These are phyloP conservation scores for Mesorhabditis spiculigera DNA, from an alignment of 2,888 invertebrate species.

Conservation along the genomic window DNA sequence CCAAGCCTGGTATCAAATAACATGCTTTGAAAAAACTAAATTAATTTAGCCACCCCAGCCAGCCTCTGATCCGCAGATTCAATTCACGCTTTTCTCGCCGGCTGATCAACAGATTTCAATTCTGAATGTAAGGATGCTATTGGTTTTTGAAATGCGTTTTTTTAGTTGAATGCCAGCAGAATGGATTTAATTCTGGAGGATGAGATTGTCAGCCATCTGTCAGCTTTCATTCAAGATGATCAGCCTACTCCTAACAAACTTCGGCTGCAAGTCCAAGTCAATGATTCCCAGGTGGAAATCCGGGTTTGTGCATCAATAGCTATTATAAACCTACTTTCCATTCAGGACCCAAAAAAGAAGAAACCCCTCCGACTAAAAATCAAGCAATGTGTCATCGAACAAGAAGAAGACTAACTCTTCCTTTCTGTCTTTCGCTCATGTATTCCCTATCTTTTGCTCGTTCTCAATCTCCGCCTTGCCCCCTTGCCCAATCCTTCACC, in stretches of 20 bases:
- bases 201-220: conserved; percentile 42
- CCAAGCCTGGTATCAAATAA: not conserved
- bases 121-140: not conserved
- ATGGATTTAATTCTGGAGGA: conserved; percentile 26
- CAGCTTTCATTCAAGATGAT: conserved; percentile 41
- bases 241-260: conserved; percentile 31
- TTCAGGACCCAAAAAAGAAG: conserved; percentile 30
- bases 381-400: conserved; percentile 29
- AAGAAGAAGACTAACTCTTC: conserved; percentile 27
- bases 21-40: not conserved
- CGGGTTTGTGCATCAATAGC: conserved; percentile 19
- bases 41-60: not conserved
- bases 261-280: conserved; percentile 25
- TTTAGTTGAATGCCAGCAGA: not conserved
- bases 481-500: too few relatives aligned
- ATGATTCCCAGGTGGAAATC: conserved; percentile 38
- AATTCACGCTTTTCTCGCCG: not conserved
- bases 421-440: too few relatives aligned
- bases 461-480: too few relatives aligned
- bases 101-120: not conserved
- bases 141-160: not conserved
- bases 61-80: not conserved
- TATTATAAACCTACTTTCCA: not conserved
- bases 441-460: too few relatives aligned
- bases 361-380: conserved; percentile 35